Evolutionary conservation across 2,113 vertebrate species (phyloP), one percentile per base, ranked within the genome.

Genomic region (Anseranas semipalmata): DNA sequence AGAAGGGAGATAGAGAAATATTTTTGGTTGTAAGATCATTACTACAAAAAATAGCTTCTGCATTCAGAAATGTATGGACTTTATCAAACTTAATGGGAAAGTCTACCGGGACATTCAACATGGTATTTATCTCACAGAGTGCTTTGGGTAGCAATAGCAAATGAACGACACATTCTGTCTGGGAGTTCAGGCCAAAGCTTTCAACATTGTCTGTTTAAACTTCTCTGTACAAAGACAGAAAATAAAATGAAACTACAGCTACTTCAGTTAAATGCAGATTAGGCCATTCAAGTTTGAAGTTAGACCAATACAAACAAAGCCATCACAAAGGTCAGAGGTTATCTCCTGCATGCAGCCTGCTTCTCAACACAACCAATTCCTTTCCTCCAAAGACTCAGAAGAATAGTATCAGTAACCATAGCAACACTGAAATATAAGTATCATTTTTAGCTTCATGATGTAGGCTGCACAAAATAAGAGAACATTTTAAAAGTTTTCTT

Each of bases 391-490:
- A 95, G 81, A 90, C 45, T 95, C 81, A 88, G 65, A 96, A 82
- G 58, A 89, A 93, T 90, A 91, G 45, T 87, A 77, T 86, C 94
- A 92, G 95, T 97, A 96, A 95, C 92, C 89, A 97, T 87, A 95
- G 96, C 62, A 94, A 94, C 84, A 37, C 68, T 91, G 81, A 77
- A 82, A 95, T 93, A 78, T 71, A 92, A 86, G 91, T 96, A 65
- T 90, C 55, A 87, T 92, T 95, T 97, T 96, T 95, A 96, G 84
- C 84, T 97, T 78, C 35, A 6, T 63, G 32, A 84, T 90, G 91
- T 92, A 92, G 83, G 84, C 65, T 81, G 89, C 80, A 85, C 77
- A 95, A 91, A 91, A 88, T 53, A 70, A 74, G 37, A 83, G 73
- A 94, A 68, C 6, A 56, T 67, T 91, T 66, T 81, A 22, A 67